Evolutionary conservation across 1,140 invertebrate genomes (phyloP), one percentile per base, ranked within the genome.

Genomic region (Drosophila rufa): DNA sequence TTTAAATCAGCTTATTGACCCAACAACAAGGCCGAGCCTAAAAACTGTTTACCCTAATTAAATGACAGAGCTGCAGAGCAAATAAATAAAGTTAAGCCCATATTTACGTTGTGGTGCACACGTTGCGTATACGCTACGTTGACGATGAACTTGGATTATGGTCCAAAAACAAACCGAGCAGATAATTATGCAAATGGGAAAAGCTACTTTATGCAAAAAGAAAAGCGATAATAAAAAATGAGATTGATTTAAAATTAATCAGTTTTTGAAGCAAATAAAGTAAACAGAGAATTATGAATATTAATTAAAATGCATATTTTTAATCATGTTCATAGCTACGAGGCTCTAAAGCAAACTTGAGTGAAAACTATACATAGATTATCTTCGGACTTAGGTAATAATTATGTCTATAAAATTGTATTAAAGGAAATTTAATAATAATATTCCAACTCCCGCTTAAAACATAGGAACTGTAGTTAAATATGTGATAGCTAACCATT

Each of bases 41-140:
- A 50, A 71, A 79, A 79, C 55, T 79, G 76, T 79, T 79, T 79
- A 79, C 60, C 65, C 67, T 79, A 79, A 79, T 79, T 79, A 79
- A 79, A 65, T 57, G 59, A 53, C 67, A 79, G 53, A 40, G 43
- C 42, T 62, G 43, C 65, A 53, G 36, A 53, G 50, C 36, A 76
- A 51, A 51, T 76, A 76, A 56, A 67, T 53, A 76, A 36, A 58
- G 43, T 57, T 64, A 76, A 56, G 48, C 55, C 42, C 4, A 38
- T 36, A 53, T 40, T 42, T 43, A 57, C 47, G 17, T 40, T 90
- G 77, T n/a, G 84, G 77, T 59, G 59, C 47, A 25, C 48, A 55
- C 68, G 56, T 15, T 50, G 58, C 71, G 76, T 78, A 87, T 86
- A 71, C 83, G 75, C 51, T 48, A 65, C 57, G 33, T 73, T 50